Conservation (phyloP, 2,888 invertebrate genomes). For the Aricia artaxerxes region DNA sequence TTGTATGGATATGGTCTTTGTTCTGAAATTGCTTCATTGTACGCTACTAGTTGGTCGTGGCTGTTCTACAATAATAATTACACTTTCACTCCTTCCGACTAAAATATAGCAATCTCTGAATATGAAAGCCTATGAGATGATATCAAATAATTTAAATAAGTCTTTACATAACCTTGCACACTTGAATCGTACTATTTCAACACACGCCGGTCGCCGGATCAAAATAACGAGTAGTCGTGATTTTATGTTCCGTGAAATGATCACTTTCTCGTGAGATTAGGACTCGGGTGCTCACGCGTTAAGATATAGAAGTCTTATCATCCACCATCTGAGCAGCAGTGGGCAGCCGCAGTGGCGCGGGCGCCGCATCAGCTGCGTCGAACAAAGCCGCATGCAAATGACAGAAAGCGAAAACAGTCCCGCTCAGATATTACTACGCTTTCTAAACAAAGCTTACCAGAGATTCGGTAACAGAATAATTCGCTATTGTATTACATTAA, state of each 20-base stretch:
- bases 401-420: slow-evolving; percentile 69
- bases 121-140: too few species aligned
- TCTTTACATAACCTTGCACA: not conserved
- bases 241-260: not conserved
- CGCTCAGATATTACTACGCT: slow-evolving; percentile 72
- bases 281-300: not conserved
- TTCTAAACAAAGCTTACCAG: slow-evolving; percentile 57
- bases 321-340: not conserved
- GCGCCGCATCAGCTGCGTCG: slow-evolving; percentile 35
- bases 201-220: not conserved
- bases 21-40: too few species aligned
- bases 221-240: not conserved
- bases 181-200: not conserved
- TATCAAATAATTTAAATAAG: too few species aligned
- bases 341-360: not conserved
- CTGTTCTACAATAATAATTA: too few species aligned
- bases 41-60: not conserved
- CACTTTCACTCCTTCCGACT: too few species aligned
- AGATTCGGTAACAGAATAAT: slow-evolving; percentile 26
- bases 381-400: slow-evolving; percentile 65
- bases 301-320: not conserved
- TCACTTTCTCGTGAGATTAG: not conserved
- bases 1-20: too few species aligned
- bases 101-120: too few species aligned
- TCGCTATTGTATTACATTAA: slow-evolving; percentile 15